Conservation (phyloP, 2,113 vertebrate species). For the Caranx ignobilis region DNA sequence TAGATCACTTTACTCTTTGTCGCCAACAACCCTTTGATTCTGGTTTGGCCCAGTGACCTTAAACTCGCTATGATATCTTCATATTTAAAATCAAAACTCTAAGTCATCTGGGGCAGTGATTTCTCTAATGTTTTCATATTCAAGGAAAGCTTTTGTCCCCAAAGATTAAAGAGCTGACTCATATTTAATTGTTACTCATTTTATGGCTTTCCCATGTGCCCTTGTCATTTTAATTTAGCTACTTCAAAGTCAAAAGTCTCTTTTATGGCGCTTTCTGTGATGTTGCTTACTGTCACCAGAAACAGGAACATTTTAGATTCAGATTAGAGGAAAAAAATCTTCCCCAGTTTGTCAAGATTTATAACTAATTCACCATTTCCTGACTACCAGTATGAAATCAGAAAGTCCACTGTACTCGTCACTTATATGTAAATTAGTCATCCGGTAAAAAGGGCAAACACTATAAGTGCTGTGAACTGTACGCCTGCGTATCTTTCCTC, state of each 20-base stretch:
- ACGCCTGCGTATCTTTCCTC: neutral
- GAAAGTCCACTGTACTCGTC: neutral
- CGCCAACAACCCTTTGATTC: slow-evolving; percentile 25
- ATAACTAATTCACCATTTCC: slow-evolving; percentile 13
- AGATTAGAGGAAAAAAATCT: slow-evolving; percentile 7
- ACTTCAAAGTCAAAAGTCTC: slow-evolving; percentile 55
- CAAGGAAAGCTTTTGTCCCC: slow-evolving; percentile 44
- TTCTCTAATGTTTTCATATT: slow-evolving; percentile 54
- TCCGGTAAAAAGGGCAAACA: neutral
- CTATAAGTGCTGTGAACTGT: neutral
- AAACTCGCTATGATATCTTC: slow-evolving; percentile 60
- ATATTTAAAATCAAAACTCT: slow-evolving; percentile 52
- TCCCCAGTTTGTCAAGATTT: slow-evolving; percentile 6
- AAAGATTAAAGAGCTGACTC: slow-evolving; percentile 52
- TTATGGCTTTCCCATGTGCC: slow-evolving; percentile 48
- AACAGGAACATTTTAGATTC: slow-evolving; percentile 23
- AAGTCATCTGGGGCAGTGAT: slow-evolving; percentile 40
- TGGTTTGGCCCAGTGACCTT: slow-evolving; percentile 7
- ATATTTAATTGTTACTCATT: slow-evolving; percentile 61
- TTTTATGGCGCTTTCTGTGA: slow-evolving; percentile 23
- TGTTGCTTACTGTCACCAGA: slow-evolving; percentile 20
- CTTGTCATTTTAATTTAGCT: slow-evolving; percentile 58
- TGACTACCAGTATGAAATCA: neutral
- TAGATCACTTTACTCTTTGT: slow-evolving; percentile 22
- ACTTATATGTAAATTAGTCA: neutral